Base-by-base conservation (phyloP, 2,888 invertebrate genomes). In the Coenonympha arcania region DNA sequence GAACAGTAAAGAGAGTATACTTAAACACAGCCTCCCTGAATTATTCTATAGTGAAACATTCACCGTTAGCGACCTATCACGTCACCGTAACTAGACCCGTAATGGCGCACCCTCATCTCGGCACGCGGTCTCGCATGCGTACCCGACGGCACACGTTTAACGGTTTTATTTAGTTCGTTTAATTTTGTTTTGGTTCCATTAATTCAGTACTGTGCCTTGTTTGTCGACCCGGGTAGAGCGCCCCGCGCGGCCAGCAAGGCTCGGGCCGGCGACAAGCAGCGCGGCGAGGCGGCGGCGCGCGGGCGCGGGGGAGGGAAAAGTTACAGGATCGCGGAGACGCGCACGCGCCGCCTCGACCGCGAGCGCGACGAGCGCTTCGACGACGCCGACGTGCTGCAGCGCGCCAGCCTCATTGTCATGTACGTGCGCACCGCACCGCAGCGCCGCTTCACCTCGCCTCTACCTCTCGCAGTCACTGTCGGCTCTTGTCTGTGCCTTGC, bases 361-460 rank as follows among this genome's bases (percentile, higher is more conserved):
- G 89, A 87, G 60, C 82, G 90, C 64, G 89, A 83, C 82, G 89
- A 79, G 80, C 87, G 79, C 87, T 90, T 91, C 72, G 91, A 92
- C 79, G 92, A 92, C 82, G 91, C 92, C 66, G 91, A 92, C 78
- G 93, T 93, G 68, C 91, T 93, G 90, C 93, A 93, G 86, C 90
- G 92, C 79, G 93, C 93, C 79, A 93, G 92, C 89, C 93, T 93
- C 84, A 94, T 94, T 80, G 93, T 94, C 80, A 93, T 93, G 94
- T 94, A 93, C 89, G 93, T 79, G 68, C 65, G 59, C 59, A 52
- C 48, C 60, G 60, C 57, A 52, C 48, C 60, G 60, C 57, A n/a
- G n/a, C 47, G 64, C 55, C 58, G 59, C 64, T 64, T 4, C 30
- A 11, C 16, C 31, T 6, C 31, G 15, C 16, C 15, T 15, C 19